Evolutionary conservation across 2,797 vertebrate genomes (phyloP).

Genomic region (Onychomys torridus): DNA sequence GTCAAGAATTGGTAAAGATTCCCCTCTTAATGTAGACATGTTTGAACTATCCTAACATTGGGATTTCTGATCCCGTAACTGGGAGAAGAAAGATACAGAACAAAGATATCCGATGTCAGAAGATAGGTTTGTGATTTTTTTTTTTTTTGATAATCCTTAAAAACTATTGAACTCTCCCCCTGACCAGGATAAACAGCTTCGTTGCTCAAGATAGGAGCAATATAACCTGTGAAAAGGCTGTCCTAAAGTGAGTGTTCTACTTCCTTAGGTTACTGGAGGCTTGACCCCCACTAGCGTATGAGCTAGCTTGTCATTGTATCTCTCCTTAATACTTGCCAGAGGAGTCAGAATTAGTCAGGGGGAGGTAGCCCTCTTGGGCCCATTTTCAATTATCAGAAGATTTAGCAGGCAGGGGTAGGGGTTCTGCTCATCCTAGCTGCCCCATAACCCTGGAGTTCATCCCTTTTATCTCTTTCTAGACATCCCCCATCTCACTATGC

Average conservation of each 20-base stretch:
- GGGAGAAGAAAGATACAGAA: not conserved
- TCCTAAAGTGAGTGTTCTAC: constrained; percentile 20
- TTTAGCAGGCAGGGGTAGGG: constrained; percentile 79
- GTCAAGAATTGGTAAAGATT: not conserved
- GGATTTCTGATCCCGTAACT: not conserved
- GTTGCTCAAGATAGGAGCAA: constrained; percentile 6
- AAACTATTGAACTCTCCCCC: not conserved
- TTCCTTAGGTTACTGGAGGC: constrained; percentile 67
- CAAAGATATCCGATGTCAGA: not conserved
- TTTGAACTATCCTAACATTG: not conserved
- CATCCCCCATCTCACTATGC: constrained; percentile 85
- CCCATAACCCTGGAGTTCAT: constrained; percentile 69
- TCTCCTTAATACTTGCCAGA: constrained; percentile 82
- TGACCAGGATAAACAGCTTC: not conserved
- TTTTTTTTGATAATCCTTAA: not conserved
- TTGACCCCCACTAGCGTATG: constrained; percentile 31
- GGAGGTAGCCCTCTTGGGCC: constrained; percentile 71
- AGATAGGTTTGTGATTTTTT: not conserved
- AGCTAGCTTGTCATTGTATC: constrained; percentile 78
- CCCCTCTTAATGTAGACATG: not conserved
- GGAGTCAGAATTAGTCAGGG: constrained; percentile 77
- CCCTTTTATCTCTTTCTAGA: constrained; percentile 87
- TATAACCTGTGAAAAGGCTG: constrained; percentile 7
- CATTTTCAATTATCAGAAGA: constrained; percentile 89
- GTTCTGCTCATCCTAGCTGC: constrained; percentile 77